phyloP scores from a whole-genome alignment of 2,888 invertebrate species.

The Leptogaster cylindrica region DNA sequence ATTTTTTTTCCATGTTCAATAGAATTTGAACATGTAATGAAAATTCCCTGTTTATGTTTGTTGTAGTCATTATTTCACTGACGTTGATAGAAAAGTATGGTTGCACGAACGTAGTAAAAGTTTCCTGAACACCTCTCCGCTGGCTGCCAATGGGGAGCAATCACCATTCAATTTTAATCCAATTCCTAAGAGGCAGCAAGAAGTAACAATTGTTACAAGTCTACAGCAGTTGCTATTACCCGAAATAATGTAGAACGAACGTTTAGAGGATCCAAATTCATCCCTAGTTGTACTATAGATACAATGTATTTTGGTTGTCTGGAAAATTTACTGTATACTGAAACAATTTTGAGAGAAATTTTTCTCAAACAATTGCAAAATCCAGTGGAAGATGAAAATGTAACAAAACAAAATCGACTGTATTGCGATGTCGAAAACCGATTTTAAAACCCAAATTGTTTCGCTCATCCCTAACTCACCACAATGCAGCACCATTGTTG shows the following conservation, averaged over 20 bases:
- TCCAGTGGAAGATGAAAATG: not conserved
- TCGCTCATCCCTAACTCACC: not conserved
- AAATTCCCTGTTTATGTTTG: too few species aligned
- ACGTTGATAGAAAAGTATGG: too few species aligned
- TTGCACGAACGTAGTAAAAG: too few species aligned
- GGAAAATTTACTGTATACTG: too few species aligned
- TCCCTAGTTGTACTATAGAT: not conserved
- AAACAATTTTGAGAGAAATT: too few species aligned
- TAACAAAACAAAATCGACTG: not conserved
- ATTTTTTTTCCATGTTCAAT: too few species aligned
- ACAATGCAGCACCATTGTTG: not conserved
- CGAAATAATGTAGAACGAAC: not conserved
- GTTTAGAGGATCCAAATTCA: not conserved
- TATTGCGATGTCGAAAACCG: not conserved
- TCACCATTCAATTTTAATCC: conserved; percentile 19
- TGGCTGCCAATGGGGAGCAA: too few species aligned
- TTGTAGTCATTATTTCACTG: too few species aligned
- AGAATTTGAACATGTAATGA: too few species aligned
- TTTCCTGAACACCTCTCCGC: too few species aligned
- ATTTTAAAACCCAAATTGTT: not conserved
- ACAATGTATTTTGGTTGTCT: too few species aligned
- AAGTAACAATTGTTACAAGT: not conserved
- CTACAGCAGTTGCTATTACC: not conserved
- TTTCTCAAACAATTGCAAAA: not conserved
- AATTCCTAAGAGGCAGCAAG: not conserved